Conservation (phyloP, 2,888 invertebrate species). For the Siphonodentalium dalli region DNA sequence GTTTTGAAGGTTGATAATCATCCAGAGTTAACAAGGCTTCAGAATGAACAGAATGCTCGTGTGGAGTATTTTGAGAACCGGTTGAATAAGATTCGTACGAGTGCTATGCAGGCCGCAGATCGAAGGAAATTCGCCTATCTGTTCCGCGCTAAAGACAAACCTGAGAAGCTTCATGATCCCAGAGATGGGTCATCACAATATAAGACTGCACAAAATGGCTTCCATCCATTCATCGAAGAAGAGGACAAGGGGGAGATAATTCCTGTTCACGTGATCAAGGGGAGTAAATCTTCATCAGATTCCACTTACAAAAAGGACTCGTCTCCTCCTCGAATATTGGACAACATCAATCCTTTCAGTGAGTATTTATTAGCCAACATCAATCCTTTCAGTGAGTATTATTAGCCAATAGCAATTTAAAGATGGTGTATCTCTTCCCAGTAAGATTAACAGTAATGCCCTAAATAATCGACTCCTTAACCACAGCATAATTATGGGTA, state of each 20-base stretch:
- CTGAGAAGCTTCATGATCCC: conserved; percentile 40
- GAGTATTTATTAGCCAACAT: too few species aligned
- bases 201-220: conserved; percentile 20
- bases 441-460: too few species aligned
- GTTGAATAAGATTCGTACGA: conserved; percentile 45
- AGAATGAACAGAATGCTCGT: conserved; percentile 53
- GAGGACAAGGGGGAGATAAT: conserved; percentile 53
- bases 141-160: conserved; percentile 44
- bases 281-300: too few species aligned
- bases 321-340: too few species aligned
- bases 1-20: conserved; percentile 48
- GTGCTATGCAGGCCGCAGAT: conserved; percentile 52
- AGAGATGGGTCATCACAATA: conserved; percentile 36
- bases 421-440: too few species aligned
- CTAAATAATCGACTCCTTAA: too few species aligned
- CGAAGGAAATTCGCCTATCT: conserved; percentile 50
- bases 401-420: too few species aligned
- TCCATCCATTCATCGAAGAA: conserved; percentile 19
- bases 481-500: too few species aligned
- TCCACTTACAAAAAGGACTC: too few species aligned
- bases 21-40: conserved; percentile 48
- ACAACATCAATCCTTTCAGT: too few species aligned
- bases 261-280: too few species aligned
- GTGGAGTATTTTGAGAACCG: conserved; percentile 51
- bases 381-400: too few species aligned